Percentiles rank a stretch among this genome's conserved stretches.
phyloP scores from a whole-genome alignment of 2,113 vertebrate genomes.

The Monarcha castaneiventris region DNA sequence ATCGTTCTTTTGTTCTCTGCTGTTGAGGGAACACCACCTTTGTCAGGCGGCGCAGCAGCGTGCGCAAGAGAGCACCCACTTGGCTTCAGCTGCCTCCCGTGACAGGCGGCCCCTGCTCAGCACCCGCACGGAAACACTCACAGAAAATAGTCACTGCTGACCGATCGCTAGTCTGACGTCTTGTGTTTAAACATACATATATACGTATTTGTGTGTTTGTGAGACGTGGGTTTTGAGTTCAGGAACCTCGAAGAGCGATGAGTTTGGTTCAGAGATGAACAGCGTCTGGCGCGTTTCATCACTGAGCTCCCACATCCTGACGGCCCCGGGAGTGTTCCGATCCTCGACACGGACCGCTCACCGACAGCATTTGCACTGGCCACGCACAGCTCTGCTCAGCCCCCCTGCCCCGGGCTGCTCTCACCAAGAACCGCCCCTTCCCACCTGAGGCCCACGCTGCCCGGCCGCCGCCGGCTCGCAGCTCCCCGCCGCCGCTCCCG shows the following conservation, averaged over 20 bases:
- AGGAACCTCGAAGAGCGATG: not conserved
- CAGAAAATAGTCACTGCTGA: not conserved
- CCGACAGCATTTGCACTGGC: rapidly evolving
- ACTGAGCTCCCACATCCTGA: not conserved
- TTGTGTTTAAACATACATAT: not conserved
- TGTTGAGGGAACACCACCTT: not conserved
- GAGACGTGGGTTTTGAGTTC: not conserved
- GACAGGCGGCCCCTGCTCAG: not conserved
- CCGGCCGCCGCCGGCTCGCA: not conserved
- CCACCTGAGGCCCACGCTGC: not conserved
- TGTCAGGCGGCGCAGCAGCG: not conserved
- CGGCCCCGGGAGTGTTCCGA: rapidly evolving
- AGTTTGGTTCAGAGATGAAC: not conserved
- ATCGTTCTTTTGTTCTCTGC: slow-evolving; percentile 31
- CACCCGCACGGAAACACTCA: not conserved
- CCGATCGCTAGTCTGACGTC: not conserved
- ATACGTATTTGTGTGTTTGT: rapidly evolving
- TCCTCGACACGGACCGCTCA: rapidly evolving
- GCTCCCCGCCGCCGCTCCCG: not conserved
- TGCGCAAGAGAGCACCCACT: not conserved
- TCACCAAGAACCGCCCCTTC: rapidly evolving
- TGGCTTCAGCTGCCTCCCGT: not conserved
- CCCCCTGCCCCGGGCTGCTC: not conserved
- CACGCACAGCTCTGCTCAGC: not conserved
- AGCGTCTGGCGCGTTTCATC: not conserved